Evolutionary conservation across 2,797 vertebrate genomes (phyloP).

Genomic region (Tinamus major): DNA sequence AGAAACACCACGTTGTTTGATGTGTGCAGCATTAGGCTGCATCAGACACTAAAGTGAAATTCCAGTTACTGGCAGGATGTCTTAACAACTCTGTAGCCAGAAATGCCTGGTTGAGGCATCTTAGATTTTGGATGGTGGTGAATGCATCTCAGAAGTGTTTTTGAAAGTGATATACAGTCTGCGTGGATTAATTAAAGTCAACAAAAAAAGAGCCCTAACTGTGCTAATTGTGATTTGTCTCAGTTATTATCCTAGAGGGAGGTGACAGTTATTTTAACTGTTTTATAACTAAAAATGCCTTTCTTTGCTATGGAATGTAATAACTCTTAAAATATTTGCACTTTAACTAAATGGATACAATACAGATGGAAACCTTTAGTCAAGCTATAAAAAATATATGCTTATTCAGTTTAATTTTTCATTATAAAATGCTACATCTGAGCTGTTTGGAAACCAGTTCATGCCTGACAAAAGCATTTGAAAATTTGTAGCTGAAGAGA

Average conservation of each 20-base stretch:
- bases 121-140: conserved; percentile 37
- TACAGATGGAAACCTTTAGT: not conserved
- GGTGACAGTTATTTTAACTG: not conserved
- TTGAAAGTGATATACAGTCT: not conserved
- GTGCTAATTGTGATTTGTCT: not conserved
- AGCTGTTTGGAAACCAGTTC: not conserved
- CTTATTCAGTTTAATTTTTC: not conserved
- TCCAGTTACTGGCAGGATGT: not conserved
- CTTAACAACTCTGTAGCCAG: not conserved
- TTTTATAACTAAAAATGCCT: not conserved
- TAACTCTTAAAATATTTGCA: not conserved
- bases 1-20: conserved; percentile 82
- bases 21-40: not conserved
- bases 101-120: not conserved
- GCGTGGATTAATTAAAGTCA: not conserved
- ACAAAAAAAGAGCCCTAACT: not conserved
- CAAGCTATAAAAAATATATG: not conserved
- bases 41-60: not conserved
- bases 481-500: not conserved
- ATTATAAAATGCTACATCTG: not conserved
- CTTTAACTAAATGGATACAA: not conserved
- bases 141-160: not conserved
- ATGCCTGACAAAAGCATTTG: not conserved
- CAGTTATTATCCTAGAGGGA: not conserved
- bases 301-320: not conserved